Evolutionary conservation across 2,888 invertebrate genomes (phyloP).

Genomic region (Tanypteryx hageni): DNA sequence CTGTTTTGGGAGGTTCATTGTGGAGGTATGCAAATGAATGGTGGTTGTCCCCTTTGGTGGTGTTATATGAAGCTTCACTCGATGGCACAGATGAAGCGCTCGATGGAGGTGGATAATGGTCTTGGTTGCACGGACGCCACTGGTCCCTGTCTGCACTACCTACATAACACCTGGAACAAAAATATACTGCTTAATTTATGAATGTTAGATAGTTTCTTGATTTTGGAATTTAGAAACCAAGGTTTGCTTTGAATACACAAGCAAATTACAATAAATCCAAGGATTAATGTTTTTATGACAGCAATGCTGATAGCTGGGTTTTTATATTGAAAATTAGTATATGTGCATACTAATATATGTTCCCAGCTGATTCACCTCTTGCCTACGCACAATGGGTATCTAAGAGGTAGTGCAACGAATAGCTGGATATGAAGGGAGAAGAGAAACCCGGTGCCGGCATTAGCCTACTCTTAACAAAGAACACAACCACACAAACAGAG

Average conservation of each 20-base stretch:
- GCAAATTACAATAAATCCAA: no score
- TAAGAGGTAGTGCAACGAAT: no score
- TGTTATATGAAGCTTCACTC: background rate
- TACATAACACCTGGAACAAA: conserved; percentile 85
- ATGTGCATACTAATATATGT: no score
- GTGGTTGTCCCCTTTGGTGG: background rate
- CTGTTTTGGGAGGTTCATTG: background rate
- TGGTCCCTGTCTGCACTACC: conserved; percentile 85
- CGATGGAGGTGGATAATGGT: conserved; percentile 82
- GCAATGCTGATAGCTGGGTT: no score
- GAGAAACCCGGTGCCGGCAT: no score
- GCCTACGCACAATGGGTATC: no score
- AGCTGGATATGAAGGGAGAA: no score
- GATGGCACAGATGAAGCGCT: conserved; percentile 3
- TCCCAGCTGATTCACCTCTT: no score
- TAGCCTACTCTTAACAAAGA: no score
- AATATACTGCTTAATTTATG: background rate
- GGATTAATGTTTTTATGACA: no score
- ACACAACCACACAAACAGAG: no score
- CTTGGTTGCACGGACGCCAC: conserved; percentile 92
- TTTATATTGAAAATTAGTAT: no score
- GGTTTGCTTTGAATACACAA: background rate
- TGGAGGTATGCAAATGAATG: conserved; percentile 39
- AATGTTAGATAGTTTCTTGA: conserved; percentile 42
- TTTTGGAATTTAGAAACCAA: background rate